Evolutionary conservation across 2,113 vertebrate genomes (phyloP).

Genomic region (Proterorhinus semilunaris): DNA sequence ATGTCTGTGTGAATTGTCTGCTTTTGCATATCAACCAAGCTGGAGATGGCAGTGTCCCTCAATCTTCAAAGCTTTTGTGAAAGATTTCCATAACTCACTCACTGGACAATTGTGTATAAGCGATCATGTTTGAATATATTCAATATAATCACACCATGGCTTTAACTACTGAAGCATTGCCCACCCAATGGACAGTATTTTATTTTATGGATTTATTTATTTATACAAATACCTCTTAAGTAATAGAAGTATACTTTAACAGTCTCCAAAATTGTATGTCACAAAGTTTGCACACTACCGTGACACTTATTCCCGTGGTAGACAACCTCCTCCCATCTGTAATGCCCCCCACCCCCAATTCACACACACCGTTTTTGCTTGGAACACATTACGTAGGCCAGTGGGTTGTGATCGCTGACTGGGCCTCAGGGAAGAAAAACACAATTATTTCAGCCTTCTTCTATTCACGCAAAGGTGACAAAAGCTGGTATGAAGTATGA

Average conservation of each 20-base stretch:
- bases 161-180: constrained; percentile 16
- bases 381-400: constrained; percentile 79
- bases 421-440: constrained; percentile 72
- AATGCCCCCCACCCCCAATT: not conserved
- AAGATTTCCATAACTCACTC: constrained; percentile 50
- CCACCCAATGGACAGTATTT: constrained; percentile 12
- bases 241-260: constrained; percentile 5
- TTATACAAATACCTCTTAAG: no score
- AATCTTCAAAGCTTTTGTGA: constrained; percentile 60
- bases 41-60: constrained; percentile 61
- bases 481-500: constrained; percentile 81
- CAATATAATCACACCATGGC: constrained; percentile 40
- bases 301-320: constrained; percentile 13
- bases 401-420: constrained; percentile 72
- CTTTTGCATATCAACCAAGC: constrained; percentile 63
- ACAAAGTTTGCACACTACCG: not conserved
- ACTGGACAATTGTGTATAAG: constrained; percentile 41
- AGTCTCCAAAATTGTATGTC: no score
- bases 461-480: constrained; percentile 77
- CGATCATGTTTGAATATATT: constrained; percentile 61
- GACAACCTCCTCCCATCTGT: constrained; percentile 22
- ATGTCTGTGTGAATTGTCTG: constrained; percentile 43
- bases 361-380: constrained; percentile 20
- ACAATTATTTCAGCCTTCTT: constrained; percentile 77
- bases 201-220: not conserved